Evolutionary conservation across 2,888 invertebrate genomes (phyloP).

Genomic region (Adineta ricciae): DNA sequence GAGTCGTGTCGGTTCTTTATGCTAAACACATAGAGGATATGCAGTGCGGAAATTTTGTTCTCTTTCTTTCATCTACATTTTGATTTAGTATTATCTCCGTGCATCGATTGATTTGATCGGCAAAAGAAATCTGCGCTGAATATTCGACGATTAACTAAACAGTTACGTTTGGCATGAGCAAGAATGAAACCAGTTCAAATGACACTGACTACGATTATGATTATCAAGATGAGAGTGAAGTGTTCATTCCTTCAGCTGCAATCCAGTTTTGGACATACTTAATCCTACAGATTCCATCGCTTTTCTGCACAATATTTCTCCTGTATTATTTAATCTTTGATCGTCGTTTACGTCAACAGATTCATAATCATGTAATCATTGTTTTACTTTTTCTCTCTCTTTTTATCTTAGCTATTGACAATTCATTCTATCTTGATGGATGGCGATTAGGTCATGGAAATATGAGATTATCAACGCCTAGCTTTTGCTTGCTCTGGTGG

Average conservation of each 20-base stretch:
- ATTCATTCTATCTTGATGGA: neutral
- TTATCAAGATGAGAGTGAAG: neutral
- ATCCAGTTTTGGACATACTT: neutral
- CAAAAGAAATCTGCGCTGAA: too few species aligned
- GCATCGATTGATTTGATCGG: too few species aligned
- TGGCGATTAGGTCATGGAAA: neutral
- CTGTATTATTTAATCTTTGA: neutral
- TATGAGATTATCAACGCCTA: neutral
- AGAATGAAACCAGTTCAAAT: neutral
- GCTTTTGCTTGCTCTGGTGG: neutral
- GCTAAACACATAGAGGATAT: too few species aligned
- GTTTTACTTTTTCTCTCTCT: neutral
- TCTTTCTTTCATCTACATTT: too few species aligned
- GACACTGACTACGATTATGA: neutral
- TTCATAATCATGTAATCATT: neutral
- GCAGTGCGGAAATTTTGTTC: too few species aligned
- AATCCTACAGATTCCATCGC: neutral
- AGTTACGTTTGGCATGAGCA: neutral
- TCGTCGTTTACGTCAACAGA: neutral
- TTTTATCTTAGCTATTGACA: neutral
- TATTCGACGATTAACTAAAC: too few species aligned
- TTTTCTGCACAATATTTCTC: neutral
- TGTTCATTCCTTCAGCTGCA: neutral
- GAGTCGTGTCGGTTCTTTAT: too few species aligned
- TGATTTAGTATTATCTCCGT: too few species aligned